Base-by-base conservation (phyloP, 2,113 vertebrate genomes). In the Deroptyus accipitrinus region DNA sequence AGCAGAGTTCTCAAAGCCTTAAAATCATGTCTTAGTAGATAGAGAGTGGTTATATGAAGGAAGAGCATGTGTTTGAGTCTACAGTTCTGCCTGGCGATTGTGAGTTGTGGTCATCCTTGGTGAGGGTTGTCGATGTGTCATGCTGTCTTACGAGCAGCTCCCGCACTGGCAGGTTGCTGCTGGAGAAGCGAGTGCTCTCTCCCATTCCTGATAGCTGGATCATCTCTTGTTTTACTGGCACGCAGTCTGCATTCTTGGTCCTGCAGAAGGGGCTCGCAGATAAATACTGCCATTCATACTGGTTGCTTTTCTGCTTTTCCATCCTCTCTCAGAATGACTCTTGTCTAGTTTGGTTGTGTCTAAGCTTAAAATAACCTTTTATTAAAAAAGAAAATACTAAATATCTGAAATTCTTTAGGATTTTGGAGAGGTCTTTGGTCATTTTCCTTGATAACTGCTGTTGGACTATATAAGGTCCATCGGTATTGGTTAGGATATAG, bases 281-380 rank as follows among this genome's bases (percentile, higher is more conserved):
- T 83, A 90, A 94, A 93, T 79, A n/a, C 90, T 83, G 80, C 95
- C 73, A 75, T 94, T 96, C 83, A 75, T 42, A 9, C 48, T 81
- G 10, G 59, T 39, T 92, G 85, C 51, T 79, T 83, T 94, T 83
- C 83, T 70, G 78, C 64, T 88, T 90, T 79, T 66, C 74, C 1
- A 3, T 91, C 75, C 41, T 77, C 76, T 81, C 46, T 39, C 44
- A 69, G 83, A 59, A 51, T 67, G 69, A 17, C 48, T 85, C 13
- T 86, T 88, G 63, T 86, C 75, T 85, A 11, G 51, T 81, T 91
- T 51, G 59, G 48, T 94, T 86, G 62, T 83, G 85, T 69, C 70
- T 62, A 44, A 90, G 76, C 85, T 83, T 93, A 87, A 96, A 92
- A 92, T 87, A 91, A 73, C 48, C 63, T 79, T 90, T 73, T 35